phyloP scores from a whole-genome alignment of 2,113 vertebrate genomes.

The Ibidorhyncha struthersii region DNA sequence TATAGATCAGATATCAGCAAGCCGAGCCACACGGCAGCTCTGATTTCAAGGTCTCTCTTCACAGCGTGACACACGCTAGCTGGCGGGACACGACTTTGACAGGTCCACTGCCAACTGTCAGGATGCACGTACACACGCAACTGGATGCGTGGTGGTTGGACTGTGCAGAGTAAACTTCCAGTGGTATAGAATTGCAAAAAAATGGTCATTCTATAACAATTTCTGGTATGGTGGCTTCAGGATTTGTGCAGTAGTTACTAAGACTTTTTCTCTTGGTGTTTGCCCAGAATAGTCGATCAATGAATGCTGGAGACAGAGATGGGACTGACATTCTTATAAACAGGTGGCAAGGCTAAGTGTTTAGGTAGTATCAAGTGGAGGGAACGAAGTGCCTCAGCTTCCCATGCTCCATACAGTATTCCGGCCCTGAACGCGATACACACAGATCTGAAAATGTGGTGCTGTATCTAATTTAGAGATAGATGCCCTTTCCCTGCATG shows the following conservation, averaged over 20 bases:
- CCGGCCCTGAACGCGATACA: background rate
- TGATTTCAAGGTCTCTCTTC: background rate
- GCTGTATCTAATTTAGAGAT: background rate
- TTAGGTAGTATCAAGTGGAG: fast-evolving
- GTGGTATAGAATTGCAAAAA: background rate
- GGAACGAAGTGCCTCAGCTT: fast-evolving
- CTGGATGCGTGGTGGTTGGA: background rate
- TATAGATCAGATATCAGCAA: background rate
- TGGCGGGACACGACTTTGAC: background rate
- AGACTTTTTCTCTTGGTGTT: background rate
- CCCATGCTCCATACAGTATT: background rate
- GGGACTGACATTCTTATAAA: background rate
- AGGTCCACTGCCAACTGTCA: fast-evolving
- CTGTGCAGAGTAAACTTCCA: background rate
- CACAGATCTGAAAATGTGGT: background rate
- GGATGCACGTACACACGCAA: background rate
- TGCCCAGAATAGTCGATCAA: background rate
- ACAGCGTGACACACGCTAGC: background rate
- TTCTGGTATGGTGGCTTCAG: background rate
- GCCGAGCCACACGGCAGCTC: background rate
- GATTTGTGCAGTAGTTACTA: background rate
- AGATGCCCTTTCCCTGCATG: background rate
- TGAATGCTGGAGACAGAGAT: background rate
- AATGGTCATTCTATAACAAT: background rate
- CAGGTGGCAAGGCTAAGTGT: background rate